Conservation (phyloP, 2,113 vertebrate species). For the Callopanchax toddi region DNA sequence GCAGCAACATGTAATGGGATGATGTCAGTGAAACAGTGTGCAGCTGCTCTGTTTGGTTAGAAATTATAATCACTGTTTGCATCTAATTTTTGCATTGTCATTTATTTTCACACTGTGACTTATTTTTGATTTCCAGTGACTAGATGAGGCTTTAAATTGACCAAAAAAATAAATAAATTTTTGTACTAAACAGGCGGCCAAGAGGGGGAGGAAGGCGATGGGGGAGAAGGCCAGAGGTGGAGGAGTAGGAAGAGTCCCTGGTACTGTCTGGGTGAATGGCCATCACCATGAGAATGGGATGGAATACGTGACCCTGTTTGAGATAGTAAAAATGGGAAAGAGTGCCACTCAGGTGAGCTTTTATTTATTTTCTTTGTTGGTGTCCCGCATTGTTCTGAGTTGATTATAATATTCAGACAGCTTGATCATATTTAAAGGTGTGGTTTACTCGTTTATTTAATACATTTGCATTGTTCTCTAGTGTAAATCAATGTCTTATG, state of each 20-base stretch:
- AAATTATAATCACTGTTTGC: neutral
- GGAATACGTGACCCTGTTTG: constrained; percentile 96
- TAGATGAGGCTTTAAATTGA: neutral
- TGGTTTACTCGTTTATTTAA: no score
- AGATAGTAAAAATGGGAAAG: constrained; percentile 96
- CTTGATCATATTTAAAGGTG: no score
- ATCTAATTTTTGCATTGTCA: constrained; percentile 13
- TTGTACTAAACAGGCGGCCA: constrained; percentile 78
- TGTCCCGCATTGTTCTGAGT: no score
- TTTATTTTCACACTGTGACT: neutral
- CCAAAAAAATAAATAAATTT: neutral
- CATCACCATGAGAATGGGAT: constrained; percentile 96
- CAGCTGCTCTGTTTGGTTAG: neutral
- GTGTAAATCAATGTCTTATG: no score
- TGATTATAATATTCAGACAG: no score
- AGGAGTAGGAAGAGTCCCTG: constrained; percentile 80
- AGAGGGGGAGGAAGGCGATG: constrained; percentile 88
- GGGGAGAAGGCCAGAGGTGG: constrained; percentile 87
- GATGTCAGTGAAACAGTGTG: neutral
- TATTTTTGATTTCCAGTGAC: neutral
- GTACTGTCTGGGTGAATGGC: constrained; percentile 87
- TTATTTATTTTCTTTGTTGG: neutral
- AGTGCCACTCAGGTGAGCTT: constrained; percentile 96
- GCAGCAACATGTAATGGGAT: neutral
- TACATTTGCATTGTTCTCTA: no score